Percentiles rank a stretch among this genome's conserved stretches.
These are phyloP conservation scores for Hippocampus barbouri DNA, from an alignment of 2,113 vertebrate species.

Conservation along the genomic window DNA sequence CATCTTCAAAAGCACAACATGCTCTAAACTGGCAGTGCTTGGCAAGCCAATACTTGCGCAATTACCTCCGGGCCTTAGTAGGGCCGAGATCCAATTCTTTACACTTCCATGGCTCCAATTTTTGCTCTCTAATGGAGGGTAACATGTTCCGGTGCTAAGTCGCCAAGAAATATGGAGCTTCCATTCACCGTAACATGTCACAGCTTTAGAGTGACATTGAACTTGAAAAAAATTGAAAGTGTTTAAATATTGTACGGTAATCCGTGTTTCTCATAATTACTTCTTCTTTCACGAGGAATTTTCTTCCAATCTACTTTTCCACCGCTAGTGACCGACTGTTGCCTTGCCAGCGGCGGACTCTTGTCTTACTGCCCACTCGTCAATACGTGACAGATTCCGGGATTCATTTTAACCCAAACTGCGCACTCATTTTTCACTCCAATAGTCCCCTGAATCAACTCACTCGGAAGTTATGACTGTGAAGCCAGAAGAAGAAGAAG, in stretches of 20 bases:
- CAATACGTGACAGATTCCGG: conserved; percentile 44
- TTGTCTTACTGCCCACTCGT: conserved; percentile 37
- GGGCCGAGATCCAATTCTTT: conserved; percentile 62
- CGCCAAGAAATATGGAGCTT: conserved; percentile 12
- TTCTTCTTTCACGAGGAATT: not conserved
- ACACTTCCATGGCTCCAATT: conserved; percentile 59
- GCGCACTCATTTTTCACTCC: conserved; percentile 7
- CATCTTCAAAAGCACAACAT: conserved; percentile 45
- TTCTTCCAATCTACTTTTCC: conserved; percentile 10
- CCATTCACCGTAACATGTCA: conserved; percentile 21
- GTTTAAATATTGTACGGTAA: too few species aligned
- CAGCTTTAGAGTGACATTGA: conserved; percentile 4
- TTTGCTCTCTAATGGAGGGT: conserved; percentile 63
- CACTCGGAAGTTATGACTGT: conserved; percentile 19
- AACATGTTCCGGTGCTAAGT: conserved; percentile 50
- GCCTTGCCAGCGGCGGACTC: conserved; percentile 32
- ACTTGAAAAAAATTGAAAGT: not conserved
- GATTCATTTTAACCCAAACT: conserved; percentile 31
- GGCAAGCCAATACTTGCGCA: conserved; percentile 40
- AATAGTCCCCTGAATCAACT: conserved; percentile 23
- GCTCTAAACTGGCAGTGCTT: conserved; percentile 44
- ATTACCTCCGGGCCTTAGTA: conserved; percentile 47
- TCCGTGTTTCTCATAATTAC: not conserved
- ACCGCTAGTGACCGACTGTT: conserved; percentile 29
- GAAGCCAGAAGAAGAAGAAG: not conserved